Conservation (phyloP, 2,888 invertebrate genomes). For the Oligia fasciuncula region DNA sequence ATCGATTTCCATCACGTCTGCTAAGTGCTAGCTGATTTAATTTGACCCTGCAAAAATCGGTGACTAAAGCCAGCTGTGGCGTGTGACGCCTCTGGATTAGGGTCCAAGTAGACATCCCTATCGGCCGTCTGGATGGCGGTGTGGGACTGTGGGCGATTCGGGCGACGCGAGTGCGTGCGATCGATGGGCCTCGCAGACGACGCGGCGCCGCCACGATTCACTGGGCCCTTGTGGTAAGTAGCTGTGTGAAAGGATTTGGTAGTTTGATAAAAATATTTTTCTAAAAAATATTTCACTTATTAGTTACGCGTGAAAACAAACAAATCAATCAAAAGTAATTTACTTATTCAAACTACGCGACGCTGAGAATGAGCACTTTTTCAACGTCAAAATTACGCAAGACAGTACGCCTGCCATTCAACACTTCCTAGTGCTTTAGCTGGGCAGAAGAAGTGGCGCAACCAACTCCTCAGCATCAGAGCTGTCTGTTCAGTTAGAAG, state of each 20-base stretch:
- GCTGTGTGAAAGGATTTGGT: constrained; percentile 17
- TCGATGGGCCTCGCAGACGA: constrained; percentile 83
- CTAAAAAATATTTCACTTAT: too few relatives aligned
- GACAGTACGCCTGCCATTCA: background rate
- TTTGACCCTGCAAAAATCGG: background rate
- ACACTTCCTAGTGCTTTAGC: too few relatives aligned
- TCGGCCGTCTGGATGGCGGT: constrained; percentile 45
- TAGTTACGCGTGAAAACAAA: background rate
- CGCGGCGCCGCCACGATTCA: constrained; percentile 68
- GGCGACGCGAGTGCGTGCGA: constrained; percentile 79
- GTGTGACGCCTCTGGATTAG: background rate
- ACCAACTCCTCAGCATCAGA: too few relatives aligned
- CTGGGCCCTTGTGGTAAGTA: constrained; percentile 65
- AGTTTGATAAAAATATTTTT: background rate
- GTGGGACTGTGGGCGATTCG: constrained; percentile 52
- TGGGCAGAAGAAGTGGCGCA: too few relatives aligned
- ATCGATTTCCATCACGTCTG: too few relatives aligned
- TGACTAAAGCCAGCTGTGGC: background rate
- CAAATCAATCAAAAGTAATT: too few relatives aligned
- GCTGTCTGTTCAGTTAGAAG: too few relatives aligned
- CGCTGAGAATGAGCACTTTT: too few relatives aligned
- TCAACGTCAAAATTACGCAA: too few relatives aligned
- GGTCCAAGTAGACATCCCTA: constrained; percentile 49
- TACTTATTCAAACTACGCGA: too few relatives aligned
- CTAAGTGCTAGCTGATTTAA: too few relatives aligned